These are phyloP conservation scores for Sebastiscus albofasciatus DNA, from an alignment of 2,797 vertebrate genomes.

Conservation along the genomic window DNA sequence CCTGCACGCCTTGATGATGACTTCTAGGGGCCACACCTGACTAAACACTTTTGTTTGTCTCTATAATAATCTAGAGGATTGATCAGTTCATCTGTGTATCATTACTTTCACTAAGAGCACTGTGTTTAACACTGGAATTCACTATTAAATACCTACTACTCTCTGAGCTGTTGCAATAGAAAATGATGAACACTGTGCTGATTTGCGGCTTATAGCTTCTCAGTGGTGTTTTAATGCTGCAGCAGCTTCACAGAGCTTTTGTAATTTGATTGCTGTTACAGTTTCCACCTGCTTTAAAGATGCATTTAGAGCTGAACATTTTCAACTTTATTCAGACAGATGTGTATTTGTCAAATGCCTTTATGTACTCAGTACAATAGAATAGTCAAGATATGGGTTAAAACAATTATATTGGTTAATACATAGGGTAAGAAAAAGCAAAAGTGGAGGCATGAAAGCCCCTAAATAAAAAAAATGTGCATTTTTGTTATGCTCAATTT, in stretches of 20 bases:
- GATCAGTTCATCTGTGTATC: background rate
- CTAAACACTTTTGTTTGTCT: conserved; percentile 8
- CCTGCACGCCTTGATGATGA: conserved; percentile 1
- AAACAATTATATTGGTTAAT: background rate
- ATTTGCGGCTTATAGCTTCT: conserved; percentile 24
- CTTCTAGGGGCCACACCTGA: background rate
- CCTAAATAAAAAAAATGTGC: conserved; percentile 34
- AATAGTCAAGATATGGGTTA: background rate
- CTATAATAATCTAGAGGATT: conserved; percentile 1
- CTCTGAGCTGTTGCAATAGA: conserved; percentile 36
- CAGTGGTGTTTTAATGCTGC: conserved; percentile 15
- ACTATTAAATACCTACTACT: background rate
- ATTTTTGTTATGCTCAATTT: conserved; percentile 40
- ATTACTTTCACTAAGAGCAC: conserved; percentile 37
- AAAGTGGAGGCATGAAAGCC: conserved; percentile 15
- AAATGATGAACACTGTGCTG: conserved; percentile 24
- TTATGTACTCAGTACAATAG: background rate
- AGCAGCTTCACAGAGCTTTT: conserved; percentile 7
- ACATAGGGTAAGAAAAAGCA: background rate
- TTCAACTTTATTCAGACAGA: conserved; percentile 6
- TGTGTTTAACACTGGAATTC: conserved; percentile 19
- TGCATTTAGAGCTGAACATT: conserved; percentile 25
- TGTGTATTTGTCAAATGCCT: conserved; percentile 24
- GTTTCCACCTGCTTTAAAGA: conserved; percentile 41
- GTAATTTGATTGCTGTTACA: conserved; percentile 20